Conservation (phyloP, 1,140 invertebrate species). For the Ctenoplectra terminalis region DNA sequence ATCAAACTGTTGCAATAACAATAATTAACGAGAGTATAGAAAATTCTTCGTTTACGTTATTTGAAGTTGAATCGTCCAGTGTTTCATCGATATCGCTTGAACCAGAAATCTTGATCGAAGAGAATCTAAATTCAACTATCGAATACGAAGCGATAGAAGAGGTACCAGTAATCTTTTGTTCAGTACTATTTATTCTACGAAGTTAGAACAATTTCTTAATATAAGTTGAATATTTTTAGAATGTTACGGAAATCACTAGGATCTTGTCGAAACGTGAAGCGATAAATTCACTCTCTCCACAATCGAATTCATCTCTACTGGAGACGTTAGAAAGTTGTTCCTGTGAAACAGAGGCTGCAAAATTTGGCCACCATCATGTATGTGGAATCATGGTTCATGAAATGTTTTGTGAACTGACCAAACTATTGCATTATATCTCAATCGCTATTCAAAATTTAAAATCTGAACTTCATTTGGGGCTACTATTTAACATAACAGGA, state of each 20-base stretch:
- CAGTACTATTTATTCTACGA: too few species aligned
- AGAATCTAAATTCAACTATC: background rate
- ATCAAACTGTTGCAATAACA: background rate
- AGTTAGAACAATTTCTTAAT: background rate
- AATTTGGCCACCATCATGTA: constrained; percentile 1
- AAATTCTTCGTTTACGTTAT: background rate
- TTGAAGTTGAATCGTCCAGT: too few species aligned
- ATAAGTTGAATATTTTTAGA: constrained; percentile 19
- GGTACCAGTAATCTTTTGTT: background rate
- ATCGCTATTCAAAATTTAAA: background rate
- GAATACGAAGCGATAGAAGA: background rate
- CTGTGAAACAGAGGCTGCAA: constrained; percentile 34
- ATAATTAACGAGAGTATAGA: background rate
- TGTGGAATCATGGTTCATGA: constrained; percentile 26
- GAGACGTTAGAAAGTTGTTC: background rate
- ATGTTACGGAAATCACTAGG: background rate
- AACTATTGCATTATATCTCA: background rate
- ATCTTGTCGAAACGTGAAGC: constrained; percentile 12
- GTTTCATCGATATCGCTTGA: too few species aligned
- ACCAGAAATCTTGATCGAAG: background rate
- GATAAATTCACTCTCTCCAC: background rate
- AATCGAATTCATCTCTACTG: background rate
- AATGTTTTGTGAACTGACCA: constrained; percentile 50
- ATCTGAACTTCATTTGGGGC: constrained; percentile 7
- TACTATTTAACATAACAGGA: background rate